These are phyloP conservation scores for Myotis daubentonii DNA, from an alignment of 2,797 vertebrate genomes.

Conservation along the genomic window DNA sequence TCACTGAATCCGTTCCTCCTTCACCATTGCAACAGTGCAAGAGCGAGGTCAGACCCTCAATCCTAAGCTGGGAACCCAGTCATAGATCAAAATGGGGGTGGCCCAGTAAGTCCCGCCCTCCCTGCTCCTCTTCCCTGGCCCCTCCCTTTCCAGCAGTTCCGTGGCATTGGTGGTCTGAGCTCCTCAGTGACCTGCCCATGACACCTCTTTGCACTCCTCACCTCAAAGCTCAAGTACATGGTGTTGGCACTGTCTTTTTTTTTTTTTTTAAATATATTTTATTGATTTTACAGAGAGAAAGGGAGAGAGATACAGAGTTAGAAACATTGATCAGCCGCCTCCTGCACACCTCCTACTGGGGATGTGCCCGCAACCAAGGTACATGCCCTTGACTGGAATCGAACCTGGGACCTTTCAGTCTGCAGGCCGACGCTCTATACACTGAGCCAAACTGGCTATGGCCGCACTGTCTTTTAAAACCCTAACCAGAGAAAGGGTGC, in stretches of 20 bases:
- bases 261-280: too few species aligned
- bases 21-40: not conserved
- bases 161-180: slow-evolving; percentile 66
- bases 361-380: too few species aligned
- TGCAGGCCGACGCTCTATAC: too few species aligned
- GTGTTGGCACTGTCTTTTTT: slow-evolving; percentile 52
- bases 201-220: slow-evolving; percentile 42
- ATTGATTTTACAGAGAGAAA: too few species aligned
- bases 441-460: too few species aligned
- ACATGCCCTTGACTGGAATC: too few species aligned
- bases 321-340: too few species aligned
- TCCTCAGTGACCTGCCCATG: slow-evolving; percentile 68
- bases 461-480: slow-evolving; percentile 56
- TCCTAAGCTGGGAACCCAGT: slow-evolving; percentile 49
- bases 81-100: slow-evolving; percentile 7
- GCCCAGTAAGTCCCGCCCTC: not conserved
- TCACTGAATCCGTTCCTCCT: not conserved
- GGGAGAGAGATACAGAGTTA: too few species aligned
- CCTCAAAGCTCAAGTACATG: slow-evolving; percentile 59
- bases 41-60: slow-evolving; percentile 6
- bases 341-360: too few species aligned
- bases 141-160: slow-evolving; percentile 32
- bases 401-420: too few species aligned
- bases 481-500: slow-evolving; percentile 61
- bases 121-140: not conserved